These are phyloP conservation scores for Sweltsa coloradensis DNA, from an alignment of 1,140 invertebrate species.

Conservation along the genomic window DNA sequence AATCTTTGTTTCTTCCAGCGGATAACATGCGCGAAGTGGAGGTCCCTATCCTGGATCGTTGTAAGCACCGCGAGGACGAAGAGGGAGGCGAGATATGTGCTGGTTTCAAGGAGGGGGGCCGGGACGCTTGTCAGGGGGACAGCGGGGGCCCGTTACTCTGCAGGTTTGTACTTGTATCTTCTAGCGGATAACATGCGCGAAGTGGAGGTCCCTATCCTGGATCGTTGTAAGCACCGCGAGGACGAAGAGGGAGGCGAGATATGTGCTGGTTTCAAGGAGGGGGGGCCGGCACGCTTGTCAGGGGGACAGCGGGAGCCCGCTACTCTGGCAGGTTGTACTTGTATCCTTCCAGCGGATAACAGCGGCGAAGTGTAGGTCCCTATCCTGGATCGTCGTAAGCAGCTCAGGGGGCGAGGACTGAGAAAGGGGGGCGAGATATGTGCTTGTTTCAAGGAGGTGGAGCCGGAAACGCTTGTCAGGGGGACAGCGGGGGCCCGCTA, in stretches of 20 bases:
- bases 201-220: constrained; percentile 50
- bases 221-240: constrained; percentile 38
- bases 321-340: constrained; percentile 47
- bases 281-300: constrained; percentile 71
- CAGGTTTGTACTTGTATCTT: constrained; percentile 25
- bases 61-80: constrained; percentile 42
- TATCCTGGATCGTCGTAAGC: constrained; percentile 41
- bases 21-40: constrained; percentile 52
- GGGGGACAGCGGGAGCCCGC: constrained; percentile 67
- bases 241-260: constrained; percentile 50
- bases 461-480: constrained; percentile 70
- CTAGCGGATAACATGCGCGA: constrained; percentile 45
- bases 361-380: constrained; percentile 57
- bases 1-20: constrained; percentile 23
- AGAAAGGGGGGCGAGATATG: constrained; percentile 54
- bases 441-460: constrained; percentile 57
- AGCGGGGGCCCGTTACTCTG: constrained; percentile 69
- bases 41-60: constrained; percentile 44
- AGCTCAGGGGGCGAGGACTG: constrained; percentile 42
- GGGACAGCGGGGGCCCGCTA: constrained; percentile 67
- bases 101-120: constrained; percentile 54
- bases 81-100: constrained; percentile 59
- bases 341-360: constrained; percentile 31
- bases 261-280: constrained; percentile 59
- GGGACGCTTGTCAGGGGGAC: constrained; percentile 71